These are phyloP conservation scores for Montipora capricornis DNA, from an alignment of 64 coral and sea anemone species.

Conservation along the genomic window DNA sequence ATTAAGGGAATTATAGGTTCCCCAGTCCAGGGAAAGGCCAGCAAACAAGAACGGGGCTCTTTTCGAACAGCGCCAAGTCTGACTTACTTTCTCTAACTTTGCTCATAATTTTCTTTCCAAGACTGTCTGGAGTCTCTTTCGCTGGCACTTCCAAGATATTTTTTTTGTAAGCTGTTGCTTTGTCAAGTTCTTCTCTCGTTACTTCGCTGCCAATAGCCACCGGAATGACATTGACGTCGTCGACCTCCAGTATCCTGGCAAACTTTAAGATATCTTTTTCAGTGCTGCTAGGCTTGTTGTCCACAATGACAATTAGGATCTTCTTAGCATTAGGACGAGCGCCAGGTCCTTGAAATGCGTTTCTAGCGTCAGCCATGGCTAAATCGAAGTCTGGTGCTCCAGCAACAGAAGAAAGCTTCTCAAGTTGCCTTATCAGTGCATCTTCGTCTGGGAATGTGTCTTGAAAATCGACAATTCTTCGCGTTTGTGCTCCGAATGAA, in stretches of 20 bases:
- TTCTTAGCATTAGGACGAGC: conserved; percentile 77
- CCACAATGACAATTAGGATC: conserved; percentile 83
- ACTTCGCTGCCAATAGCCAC: conserved; percentile 74
- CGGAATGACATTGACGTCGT: conserved; percentile 72
- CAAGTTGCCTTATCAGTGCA: conserved; percentile 40
- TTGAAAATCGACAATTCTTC: conserved; percentile 43
- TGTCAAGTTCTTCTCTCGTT: conserved; percentile 54
- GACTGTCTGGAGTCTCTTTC: conserved; percentile 52
- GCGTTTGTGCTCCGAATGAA: conserved; percentile 51
- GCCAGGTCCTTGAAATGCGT: conserved; percentile 69
- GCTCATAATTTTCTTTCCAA: conserved; percentile 71
- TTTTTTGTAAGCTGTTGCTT: conserved; percentile 60
- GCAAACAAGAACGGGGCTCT: too few species aligned
- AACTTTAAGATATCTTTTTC: conserved; percentile 47
- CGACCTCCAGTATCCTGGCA: conserved; percentile 63
- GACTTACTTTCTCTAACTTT: conserved; percentile 79
- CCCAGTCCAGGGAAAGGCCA: too few species aligned
- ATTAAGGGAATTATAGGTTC: too few species aligned
- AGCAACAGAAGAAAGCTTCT: conserved; percentile 23
- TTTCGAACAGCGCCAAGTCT: too few species aligned
- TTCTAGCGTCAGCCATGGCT: conserved; percentile 46
- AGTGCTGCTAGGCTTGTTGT: conserved; percentile 67
- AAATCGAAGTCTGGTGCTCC: conserved; percentile 62
- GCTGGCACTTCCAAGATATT: conserved; percentile 59
- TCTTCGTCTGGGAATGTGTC: conserved; percentile 55